Percentiles rank a stretch among this genome's conserved stretches.
phyloP scores from a whole-genome alignment of 2,888 invertebrate species.

The Aquatica leii region DNA sequence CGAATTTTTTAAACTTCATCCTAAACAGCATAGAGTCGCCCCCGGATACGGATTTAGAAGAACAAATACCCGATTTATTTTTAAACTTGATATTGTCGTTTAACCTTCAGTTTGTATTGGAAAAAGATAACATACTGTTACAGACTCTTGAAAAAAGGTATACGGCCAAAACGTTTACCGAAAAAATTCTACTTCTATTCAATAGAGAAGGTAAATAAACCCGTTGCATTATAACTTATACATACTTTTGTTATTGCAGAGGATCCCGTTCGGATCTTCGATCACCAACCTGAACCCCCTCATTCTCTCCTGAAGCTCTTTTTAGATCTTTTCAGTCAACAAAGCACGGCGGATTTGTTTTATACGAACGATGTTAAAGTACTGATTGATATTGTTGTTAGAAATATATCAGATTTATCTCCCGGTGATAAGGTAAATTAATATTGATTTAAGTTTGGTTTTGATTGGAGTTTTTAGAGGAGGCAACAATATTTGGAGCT shows the following conservation, averaged over 20 bases:
- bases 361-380: constrained; percentile 96
- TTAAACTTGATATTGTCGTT: constrained; percentile 85
- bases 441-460: constrained; percentile 19
- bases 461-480: constrained; percentile 64
- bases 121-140: constrained; percentile 75
- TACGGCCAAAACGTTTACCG: constrained; percentile 87
- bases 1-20: constrained; percentile 81
- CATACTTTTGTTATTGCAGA: constrained; percentile 64
- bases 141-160: constrained; percentile 73
- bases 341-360: constrained; percentile 84
- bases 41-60: constrained; percentile 81
- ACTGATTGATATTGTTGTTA: constrained; percentile 89
- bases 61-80: constrained; percentile 85
- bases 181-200: constrained; percentile 84
- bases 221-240: no score
- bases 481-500: constrained; percentile 81
- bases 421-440: constrained; percentile 79
- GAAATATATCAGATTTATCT: constrained; percentile 89
- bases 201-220: constrained; percentile 83
- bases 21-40: constrained; percentile 84
- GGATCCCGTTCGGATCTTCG: constrained; percentile 86
- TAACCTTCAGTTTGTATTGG: constrained; percentile 81
- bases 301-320: constrained; percentile 91
- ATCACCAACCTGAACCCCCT: constrained; percentile 79
- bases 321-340: constrained; percentile 82